phyloP scores from a whole-genome alignment of 1,140 invertebrate species.

The Chironomus tepperi region DNA sequence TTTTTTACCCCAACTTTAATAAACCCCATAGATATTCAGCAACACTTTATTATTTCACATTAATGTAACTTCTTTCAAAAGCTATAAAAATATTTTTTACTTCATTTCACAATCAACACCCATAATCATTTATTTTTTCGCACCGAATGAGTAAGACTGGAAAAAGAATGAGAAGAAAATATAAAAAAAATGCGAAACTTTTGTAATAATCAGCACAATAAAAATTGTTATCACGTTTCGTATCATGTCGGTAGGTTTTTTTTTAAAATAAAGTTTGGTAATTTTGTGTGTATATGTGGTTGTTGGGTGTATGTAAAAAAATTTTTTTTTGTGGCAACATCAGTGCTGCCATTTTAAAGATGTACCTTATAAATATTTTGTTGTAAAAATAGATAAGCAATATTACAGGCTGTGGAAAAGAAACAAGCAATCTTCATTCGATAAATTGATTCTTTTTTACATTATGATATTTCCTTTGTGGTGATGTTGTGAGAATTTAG shows the following conservation, averaged over 20 bases:
- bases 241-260: constrained; percentile 1
- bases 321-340: neutral
- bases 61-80: constrained; percentile 9
- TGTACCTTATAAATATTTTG: neutral
- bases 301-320: neutral
- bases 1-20: too few relatives aligned
- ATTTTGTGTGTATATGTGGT: neutral
- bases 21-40: neutral
- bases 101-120: constrained; percentile 12
- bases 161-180: neutral
- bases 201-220: constrained; percentile 2
- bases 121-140: constrained; percentile 1
- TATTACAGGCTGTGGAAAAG: neutral
- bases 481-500: too few relatives aligned
- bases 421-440: too few relatives aligned
- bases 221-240: constrained; percentile 13
- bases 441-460: too few relatives aligned
- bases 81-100: constrained; percentile 10
- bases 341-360: neutral
- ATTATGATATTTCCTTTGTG: too few relatives aligned
- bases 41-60: constrained; percentile 13
- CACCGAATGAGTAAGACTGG: neutral
- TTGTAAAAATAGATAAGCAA: neutral
- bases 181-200: neutral
- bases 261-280: neutral